Percentiles rank a stretch among this genome's conserved stretches.
Conservation (phyloP, 1,140 invertebrate species). For the Thrips palmi region DNA sequence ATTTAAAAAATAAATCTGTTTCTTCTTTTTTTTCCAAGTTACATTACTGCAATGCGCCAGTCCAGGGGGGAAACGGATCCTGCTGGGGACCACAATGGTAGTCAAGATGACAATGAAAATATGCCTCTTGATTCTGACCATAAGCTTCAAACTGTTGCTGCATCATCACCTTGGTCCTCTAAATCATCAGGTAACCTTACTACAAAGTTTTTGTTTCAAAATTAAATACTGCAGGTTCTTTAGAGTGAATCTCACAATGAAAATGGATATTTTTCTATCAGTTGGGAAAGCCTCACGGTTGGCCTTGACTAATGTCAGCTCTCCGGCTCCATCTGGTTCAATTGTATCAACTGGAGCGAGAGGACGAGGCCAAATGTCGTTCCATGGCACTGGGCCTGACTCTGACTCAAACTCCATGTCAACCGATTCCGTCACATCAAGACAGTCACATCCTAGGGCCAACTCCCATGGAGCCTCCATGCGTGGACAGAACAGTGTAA, state of each 20-base stretch:
- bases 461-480: too few relatives aligned
- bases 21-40: slow-evolving; percentile 27
- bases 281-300: not conserved
- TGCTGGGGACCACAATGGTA: slow-evolving; percentile 17
- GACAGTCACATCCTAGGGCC: slow-evolving; percentile 33
- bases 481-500: slow-evolving; percentile 30
- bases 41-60: slow-evolving; percentile 47
- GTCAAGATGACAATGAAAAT: slow-evolving; percentile 16
- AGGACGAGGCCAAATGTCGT: slow-evolving; percentile 1
- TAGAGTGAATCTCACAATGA: too few relatives aligned
- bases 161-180: slow-evolving; percentile 23
- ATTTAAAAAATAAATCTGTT: slow-evolving; percentile 4
- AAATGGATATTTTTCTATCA: too few relatives aligned
- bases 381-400: slow-evolving; percentile 21
- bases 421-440: slow-evolving; percentile 40
- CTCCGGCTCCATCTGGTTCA: too few relatives aligned
- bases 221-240: too few relatives aligned
- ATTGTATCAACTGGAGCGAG: not conserved
- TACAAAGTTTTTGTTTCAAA: too few relatives aligned
- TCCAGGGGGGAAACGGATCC: slow-evolving; percentile 24
- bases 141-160: not conserved
- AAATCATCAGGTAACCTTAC: slow-evolving; percentile 23
- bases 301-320: not conserved
- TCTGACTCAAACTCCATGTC: slow-evolving; percentile 48
- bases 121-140: too few relatives aligned